Evolutionary conservation across 2,888 invertebrate species (phyloP).

Genomic region (Campopleginae sp.): DNA sequence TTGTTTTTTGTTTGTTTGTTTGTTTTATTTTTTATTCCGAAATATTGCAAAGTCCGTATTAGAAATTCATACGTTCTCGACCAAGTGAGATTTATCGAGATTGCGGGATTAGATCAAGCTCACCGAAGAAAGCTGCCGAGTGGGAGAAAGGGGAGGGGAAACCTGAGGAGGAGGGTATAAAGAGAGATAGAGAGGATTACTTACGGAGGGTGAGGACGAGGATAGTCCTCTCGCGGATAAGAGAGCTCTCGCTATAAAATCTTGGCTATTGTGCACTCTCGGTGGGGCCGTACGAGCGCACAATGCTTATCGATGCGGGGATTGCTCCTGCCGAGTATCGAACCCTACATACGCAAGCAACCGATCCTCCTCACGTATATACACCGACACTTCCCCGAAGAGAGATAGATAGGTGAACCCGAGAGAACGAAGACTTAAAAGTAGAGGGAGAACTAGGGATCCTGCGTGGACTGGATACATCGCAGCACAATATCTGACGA

Average conservation of each 20-base stretch:
- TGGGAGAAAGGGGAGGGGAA: constrained; percentile 43
- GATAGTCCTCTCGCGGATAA: constrained; percentile 65
- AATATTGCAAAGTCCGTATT: constrained; percentile 24
- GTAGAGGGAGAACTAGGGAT: constrained; percentile 47
- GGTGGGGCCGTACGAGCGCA: constrained; percentile 58
- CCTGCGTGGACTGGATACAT: constrained; percentile 62
- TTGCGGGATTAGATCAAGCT: constrained; percentile 71
- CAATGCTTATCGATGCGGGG: constrained; percentile 75
- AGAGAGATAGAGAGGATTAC: constrained; percentile 58
- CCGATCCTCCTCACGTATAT: constrained; percentile 58
- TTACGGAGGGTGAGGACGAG: constrained; percentile 53
- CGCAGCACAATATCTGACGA: constrained; percentile 68
- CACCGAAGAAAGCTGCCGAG: constrained; percentile 54
- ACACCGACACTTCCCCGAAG: not conserved
- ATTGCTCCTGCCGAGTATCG: constrained; percentile 72
- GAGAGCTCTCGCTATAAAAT: constrained; percentile 71
- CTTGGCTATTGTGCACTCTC: constrained; percentile 73
- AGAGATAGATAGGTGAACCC: constrained; percentile 25
- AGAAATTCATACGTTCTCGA: constrained; percentile 51
- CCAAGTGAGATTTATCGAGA: constrained; percentile 62
- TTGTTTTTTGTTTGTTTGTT: not conserved
- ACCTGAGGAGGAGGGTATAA: constrained; percentile 13
- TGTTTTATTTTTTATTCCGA: not conserved
- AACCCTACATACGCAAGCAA: constrained; percentile 47
- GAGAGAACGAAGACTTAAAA: constrained; percentile 54